Base-by-base conservation (phyloP, 1,140 invertebrate genomes). In the Bombus huntii region DNA sequence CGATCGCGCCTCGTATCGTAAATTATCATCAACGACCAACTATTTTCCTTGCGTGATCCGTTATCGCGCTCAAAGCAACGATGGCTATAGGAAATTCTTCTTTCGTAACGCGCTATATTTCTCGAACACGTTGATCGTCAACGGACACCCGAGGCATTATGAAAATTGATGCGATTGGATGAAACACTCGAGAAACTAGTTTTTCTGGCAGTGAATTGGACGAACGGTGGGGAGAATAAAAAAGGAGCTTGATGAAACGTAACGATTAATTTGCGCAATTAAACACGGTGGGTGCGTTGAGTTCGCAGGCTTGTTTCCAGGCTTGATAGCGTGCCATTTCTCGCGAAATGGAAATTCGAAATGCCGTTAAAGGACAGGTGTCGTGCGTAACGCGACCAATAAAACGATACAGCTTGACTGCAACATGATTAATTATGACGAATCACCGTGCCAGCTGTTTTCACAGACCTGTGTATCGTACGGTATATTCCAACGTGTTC, bases 381-480 rank as follows among this genome's bases (percentile, higher is more conserved):
- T 39, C 68, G 68, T 25, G 37, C 53, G 65, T 85, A 85, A 89
- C 10, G 25, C 25, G 62, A 53, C 42, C 88, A 73, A 88, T 89
- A 88, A 88, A 89, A 59, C 59, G 68, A 88, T 68, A 85, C 44
- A 9, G 77, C 15, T 42, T 68, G 66, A 77, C 77, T 78, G 73
- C 44, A 31, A 59, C 47, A 31, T 78, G 88, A 89, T 88, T 89
- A 89, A 89, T 89, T 88, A 81, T 81, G 77, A 88, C 59, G 47
- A 78, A 88, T 85, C 34, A 22, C 18, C 18, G 18, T 68, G 25
- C 44, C 8, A 12, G 37, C 68, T 39, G 22, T 71, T 84, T 84
- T 76, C 44, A 31, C 68, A 70, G n/a, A 59, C 57, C 53, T 28
- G n/a, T 31, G 28, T 62, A 28, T 62, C 28, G 9, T 13, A 62